phyloP scores from a whole-genome alignment of 1,140 invertebrate genomes.

The Periplaneta americana region DNA sequence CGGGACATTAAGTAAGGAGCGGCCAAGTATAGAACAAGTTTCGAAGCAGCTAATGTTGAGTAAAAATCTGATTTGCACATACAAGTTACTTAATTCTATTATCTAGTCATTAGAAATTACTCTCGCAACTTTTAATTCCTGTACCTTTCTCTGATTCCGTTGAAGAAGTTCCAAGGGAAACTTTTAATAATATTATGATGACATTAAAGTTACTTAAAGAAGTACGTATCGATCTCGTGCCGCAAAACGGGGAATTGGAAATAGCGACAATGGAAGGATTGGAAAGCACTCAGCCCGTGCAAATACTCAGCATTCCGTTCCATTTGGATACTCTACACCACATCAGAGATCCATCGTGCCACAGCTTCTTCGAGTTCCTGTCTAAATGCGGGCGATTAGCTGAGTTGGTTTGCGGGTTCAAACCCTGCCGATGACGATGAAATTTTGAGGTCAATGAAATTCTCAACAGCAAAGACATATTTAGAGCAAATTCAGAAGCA shows the following conservation, averaged over 20 bases:
- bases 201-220: background rate
- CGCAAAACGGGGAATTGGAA: too few relatives aligned
- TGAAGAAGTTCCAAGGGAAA: background rate
- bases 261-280: background rate
- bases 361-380: too few relatives aligned
- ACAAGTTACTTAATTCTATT: background rate
- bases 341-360: too few relatives aligned
- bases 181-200: background rate
- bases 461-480: too few relatives aligned
- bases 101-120: background rate
- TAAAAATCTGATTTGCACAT: background rate
- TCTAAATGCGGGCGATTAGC: too few relatives aligned
- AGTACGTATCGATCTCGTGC: background rate
- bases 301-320: background rate
- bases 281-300: background rate
- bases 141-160: background rate
- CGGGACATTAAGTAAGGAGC: background rate
- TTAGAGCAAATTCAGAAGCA: too few relatives aligned
- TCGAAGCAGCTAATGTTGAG: background rate
- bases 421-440: too few relatives aligned
- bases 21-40: background rate
- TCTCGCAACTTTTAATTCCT: background rate
- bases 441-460: too few relatives aligned
- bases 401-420: too few relatives aligned
- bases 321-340: too few relatives aligned